A percentile compares a stretch with the other conserved stretches of the same genome.
Evolutionary conservation across 2,888 invertebrate species (phyloP).

Genomic region (Volucella inflata): DNA sequence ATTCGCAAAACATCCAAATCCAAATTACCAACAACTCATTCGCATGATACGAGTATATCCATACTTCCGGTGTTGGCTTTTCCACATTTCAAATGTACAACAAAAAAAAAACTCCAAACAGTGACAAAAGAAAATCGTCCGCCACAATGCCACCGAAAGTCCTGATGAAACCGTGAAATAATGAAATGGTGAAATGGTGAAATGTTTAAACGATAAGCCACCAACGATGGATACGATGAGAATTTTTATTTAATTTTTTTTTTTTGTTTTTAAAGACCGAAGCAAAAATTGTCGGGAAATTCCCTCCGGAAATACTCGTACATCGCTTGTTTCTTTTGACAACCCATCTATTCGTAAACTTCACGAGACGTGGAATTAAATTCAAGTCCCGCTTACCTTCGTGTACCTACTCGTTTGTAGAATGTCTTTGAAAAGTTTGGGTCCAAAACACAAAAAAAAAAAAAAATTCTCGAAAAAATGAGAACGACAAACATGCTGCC

Average conservation of each 20-base stretch:
- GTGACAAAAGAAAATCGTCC: conserved; percentile 21
- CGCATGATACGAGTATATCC: conserved; percentile 2
- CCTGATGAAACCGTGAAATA: neutral
- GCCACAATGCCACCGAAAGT: neutral
- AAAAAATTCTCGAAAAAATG: neutral
- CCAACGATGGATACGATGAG: neutral
- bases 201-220: too few relatives aligned
- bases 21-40: conserved; percentile 13
- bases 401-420: neutral
- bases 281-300: conserved; percentile 27
- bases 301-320: conserved; percentile 56
- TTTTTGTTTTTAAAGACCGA: conserved; percentile 12
- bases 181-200: neutral
- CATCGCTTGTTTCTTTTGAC: conserved; percentile 38
- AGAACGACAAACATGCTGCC: conserved; percentile 53
- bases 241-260: neutral
- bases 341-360: neutral
- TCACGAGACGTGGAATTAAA: conserved; percentile 26
- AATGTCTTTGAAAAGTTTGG: conserved; percentile 71
- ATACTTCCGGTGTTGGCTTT: conserved; percentile 37
- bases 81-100: conserved; percentile 23
- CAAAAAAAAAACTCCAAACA: conserved; percentile 23
- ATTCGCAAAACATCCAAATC: conserved; percentile 11
- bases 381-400: conserved; percentile 32
- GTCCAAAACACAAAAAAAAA: conserved; percentile 22